Conservation (phyloP, 2,797 vertebrate species). For the Paedocypris micromegethes region DNA sequence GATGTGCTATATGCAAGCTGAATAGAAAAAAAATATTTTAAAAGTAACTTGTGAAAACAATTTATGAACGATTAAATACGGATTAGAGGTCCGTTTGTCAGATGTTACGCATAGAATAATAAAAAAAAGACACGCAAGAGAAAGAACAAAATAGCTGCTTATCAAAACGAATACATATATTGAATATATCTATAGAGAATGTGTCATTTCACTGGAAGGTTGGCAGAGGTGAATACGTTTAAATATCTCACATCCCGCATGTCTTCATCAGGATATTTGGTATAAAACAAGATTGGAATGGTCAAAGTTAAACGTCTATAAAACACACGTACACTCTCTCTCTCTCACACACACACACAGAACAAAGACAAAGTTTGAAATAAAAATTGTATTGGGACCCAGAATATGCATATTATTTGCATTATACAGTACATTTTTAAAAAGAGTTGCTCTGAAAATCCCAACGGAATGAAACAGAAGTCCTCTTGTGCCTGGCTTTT, state of each 20-base stretch:
- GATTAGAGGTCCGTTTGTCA: slow-evolving; percentile 26
- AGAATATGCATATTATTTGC: slow-evolving; percentile 12
- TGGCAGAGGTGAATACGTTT: too few relatives aligned
- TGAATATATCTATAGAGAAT: too few relatives aligned
- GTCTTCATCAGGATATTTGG: too few relatives aligned
- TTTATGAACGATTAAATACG: slow-evolving; percentile 26
- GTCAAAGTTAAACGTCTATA: too few relatives aligned
- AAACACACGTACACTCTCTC: too few relatives aligned
- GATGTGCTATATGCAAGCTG: slow-evolving; percentile 26
- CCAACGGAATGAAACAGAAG: slow-evolving; percentile 7
- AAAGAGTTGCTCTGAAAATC: slow-evolving; percentile 10
- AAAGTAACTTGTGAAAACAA: slow-evolving; percentile 13
- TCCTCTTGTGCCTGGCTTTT: slow-evolving; percentile 5
- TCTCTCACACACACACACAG: too few relatives aligned
- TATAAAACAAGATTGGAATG: too few relatives aligned
- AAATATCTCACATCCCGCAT: too few relatives aligned
- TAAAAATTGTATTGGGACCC: slow-evolving; percentile 19
- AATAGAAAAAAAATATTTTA: not conserved
- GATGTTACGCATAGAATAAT: slow-evolving; percentile 16
- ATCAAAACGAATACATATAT: slow-evolving; percentile 2
- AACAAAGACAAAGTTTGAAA: not conserved
- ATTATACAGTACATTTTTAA: slow-evolving; percentile 30
- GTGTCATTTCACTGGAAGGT: too few relatives aligned
- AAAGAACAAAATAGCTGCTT: slow-evolving; percentile 9
- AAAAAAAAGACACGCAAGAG: not conserved